Conservation (phyloP, 2,888 invertebrate species). For the Cancer borealis region DNA sequence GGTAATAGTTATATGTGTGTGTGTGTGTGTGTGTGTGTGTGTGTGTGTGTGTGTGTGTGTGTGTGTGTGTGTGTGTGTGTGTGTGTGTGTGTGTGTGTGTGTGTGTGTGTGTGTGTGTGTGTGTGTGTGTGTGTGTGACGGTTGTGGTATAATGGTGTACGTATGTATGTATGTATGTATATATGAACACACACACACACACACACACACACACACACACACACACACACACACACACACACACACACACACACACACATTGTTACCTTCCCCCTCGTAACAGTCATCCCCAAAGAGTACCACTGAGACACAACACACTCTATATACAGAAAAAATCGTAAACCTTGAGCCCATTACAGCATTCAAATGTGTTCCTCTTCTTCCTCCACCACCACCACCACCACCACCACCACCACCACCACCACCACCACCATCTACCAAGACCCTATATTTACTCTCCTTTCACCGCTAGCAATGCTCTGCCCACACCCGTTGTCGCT, state of each 20-base stretch:
- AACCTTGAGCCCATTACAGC: conserved; percentile 7
- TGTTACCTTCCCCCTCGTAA: neutral
- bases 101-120: neutral
- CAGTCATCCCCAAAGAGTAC: conserved; percentile 5
- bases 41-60: neutral
- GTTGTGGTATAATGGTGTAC: neutral
- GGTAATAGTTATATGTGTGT: neutral
- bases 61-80: neutral
- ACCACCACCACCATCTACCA: neutral
- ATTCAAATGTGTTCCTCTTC: neutral
- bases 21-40: neutral
- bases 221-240: conserved; percentile 50
- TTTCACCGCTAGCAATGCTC: neutral
- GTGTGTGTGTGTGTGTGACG: neutral
- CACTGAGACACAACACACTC: neutral
- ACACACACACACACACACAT: conserved; percentile 46
- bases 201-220: conserved; percentile 48
- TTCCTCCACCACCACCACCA: neutral
- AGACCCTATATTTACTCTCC: neutral
- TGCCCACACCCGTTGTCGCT: neutral
- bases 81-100: neutral
- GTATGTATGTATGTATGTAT: neutral
- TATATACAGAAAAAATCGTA: neutral
- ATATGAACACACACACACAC: neutral
- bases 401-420: neutral